Evolutionary conservation across 2,113 vertebrate species (phyloP), one percentile per base, ranked within the genome.

Genomic region (Cochlearius cochlearius): DNA sequence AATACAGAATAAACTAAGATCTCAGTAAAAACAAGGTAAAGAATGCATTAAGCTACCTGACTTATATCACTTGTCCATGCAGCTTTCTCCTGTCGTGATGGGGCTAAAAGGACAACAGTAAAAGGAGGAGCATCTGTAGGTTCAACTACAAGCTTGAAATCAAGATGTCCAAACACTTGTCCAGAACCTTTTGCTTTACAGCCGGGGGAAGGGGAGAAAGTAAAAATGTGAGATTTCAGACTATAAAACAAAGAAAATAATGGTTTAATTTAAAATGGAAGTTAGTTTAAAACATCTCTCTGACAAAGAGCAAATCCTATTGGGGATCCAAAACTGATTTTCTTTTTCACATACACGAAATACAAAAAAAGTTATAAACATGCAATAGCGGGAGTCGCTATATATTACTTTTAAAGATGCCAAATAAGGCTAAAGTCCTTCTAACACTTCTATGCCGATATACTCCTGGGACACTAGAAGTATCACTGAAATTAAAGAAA

Each of bases 61-160:
- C 99, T 99, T 92, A 99, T 99, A 97, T 99, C 99, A 25, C 99
- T 99, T 87, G 99, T 99, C 99, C 99, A 99, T 1, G 99, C 99
- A 36, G 99, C 99, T 91, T 99, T 99, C 97, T 99, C 99, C 96
- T 99, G 99, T 29, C 99, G 98, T 0, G 99, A 99, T 2, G 99
- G 99, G 3, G 99, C 98, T 96, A 99, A 92, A 55, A 99, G 98
- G 22, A 99, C 99, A 68, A 99, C 99, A 9, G 99, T 99, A 97
- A 99, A 99, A 3, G 99, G 90, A 73, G 99, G 97, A 15, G 98
- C 98, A 79, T 99, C 99, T 0, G 98, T 86, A 4, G 99, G 98
- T 96, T 99, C 99, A 47, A 99, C 98, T 9, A 99, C 98, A 18
- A 99, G 98, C 96, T 99, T 99, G 96, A 99, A 99, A 97, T 99